Base-by-base conservation (phyloP, 2,113 vertebrate genomes). In the Grantiella picta region DNA sequence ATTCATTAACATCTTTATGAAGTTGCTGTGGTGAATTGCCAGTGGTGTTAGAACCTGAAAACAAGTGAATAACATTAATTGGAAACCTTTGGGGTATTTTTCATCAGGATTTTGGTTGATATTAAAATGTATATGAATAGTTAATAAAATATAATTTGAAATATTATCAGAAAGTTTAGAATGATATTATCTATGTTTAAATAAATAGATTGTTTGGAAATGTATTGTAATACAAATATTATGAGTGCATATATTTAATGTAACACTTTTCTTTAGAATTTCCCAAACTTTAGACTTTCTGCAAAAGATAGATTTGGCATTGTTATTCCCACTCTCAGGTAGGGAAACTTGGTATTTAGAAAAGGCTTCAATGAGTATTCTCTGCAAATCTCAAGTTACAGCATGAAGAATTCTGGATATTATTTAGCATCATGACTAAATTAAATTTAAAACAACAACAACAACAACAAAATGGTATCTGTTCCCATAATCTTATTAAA, bases 1-100 rank as follows among this genome's bases (percentile, higher is more conserved):
- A 95, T 95, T 92, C 69, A 94, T 94, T 96, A 92, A 82, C 4
- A 4, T 82, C 77, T 92, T 82, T 64, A 89, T 85, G 86, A 91
- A 91, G 79, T 82, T 91, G 63, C 78, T 95, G 57, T 38, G 38
- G 38, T 38, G 38, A 38, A 38, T 38, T 38, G 38, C 85, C 68
- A 54, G n/a, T 82, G 35, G 27, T 59, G 35, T 82, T 57, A 63
- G 60, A 76, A 77, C 12, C 29, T 82, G 82, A 71, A 52, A 76
- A 59, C 83, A 94, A 91, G 36, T 35, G 70, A 84, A 14, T 80
- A 90, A 72, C 25, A 76, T 69, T 79, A 93, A 76, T 76, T 70
- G 42, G 23, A 35, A 76, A 72, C 7, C 19, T 80, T 79, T 79
- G 45, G 70, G 50, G 11, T 1, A 0, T 42, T 82, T 91, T 86